Evolutionary conservation across 2,113 vertebrate genomes (phyloP), one percentile per base, ranked within the genome.

Genomic region (Steatornis caripensis): DNA sequence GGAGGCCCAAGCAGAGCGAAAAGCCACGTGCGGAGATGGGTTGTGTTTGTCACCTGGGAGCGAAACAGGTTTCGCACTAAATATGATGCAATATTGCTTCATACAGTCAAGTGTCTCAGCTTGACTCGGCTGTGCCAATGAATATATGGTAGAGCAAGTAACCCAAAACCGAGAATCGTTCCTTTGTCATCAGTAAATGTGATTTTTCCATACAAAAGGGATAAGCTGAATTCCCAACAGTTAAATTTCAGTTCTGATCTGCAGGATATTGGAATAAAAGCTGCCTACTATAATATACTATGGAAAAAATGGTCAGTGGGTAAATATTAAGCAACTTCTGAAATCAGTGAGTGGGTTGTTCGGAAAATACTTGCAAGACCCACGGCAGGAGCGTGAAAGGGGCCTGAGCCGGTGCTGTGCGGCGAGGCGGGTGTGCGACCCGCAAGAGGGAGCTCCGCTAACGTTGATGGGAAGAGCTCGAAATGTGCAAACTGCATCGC

Each of bases 361-460:
- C 9, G 22, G 65, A 55, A 65, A 84, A 30, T 3, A 4, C 2
- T 11, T 0, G 37, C 8, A 9, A 57, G 46, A 49, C 3, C 2
- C 0, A 3, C 7, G 4, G 1, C 34, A n/a, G 57, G 37, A 3
- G n/a, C n/a, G n/a, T n/a, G n/a, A n/a, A n/a, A n/a, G n/a, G n/a
- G n/a, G n/a, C n/a, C n/a, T n/a, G n/a, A n/a, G n/a, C n/a, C n/a
- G n/a, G n/a, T n/a, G n/a, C n/a, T n/a, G n/a, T n/a, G n/a, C n/a
- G n/a, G n/a, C n/a, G n/a, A n/a, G n/a, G n/a, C n/a, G n/a, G n/a
- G n/a, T n/a, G n/a, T n/a, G n/a, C n/a, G n/a, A n/a, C n/a, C n/a
- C n/a, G n/a, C 96, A 10, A 87, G 97, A 98, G 96, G 97, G 97
- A 80, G 97, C 95, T 97, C 87, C 9, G 7, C 4, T 11, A 49